Base-by-base conservation (phyloP, 2,113 vertebrate species). In the Climacteris rufus region DNA sequence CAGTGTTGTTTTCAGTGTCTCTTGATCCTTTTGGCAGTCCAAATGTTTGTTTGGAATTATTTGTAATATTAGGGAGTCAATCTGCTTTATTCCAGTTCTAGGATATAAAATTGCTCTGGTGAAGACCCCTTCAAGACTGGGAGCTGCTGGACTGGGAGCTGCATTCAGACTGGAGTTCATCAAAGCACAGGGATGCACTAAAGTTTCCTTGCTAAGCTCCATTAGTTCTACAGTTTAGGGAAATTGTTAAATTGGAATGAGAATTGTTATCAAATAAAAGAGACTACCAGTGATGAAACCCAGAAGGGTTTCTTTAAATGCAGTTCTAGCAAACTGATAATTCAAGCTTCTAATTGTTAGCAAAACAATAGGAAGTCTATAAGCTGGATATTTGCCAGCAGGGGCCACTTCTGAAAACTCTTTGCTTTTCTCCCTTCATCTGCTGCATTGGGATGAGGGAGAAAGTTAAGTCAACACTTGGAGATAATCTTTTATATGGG, bases 1-100 rank as follows among this genome's bases (percentile, higher is more conserved):
- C 57, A 68, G 9, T 40, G 19, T 76, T 83, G 76, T 89, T 39
- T 40, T 61, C 37, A 52, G 54, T 76, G 78, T 81, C 86, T 91
- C 69, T 92, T 35, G 23, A 57, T 94, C 86, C 69, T 65, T 33
- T 90, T 93, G 59, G 69, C 74, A 94, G 61, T 94, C 79, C 42
- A 39, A 70, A 86, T 96, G 91, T 96, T 97, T 94, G 90, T 89
- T 90, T 92, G 87, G 91, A 96, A 87, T 94, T 93, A 94, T 87
- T 91, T 68, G 94, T 94, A 94, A 70, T 95, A 92, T 95, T 93
- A 89, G 68, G 84, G 94, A 97, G 84, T 94, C 86, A 95, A 20
- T 92, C 87, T 96, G 83, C 87, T 97, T 91, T 89, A 90, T 91
- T 94, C 63, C 90, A 77, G 40, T 57, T 91, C 84, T 54, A 90